Conservation (phyloP, 2,113 vertebrate genomes). For the Diphyllodes magnificus region DNA sequence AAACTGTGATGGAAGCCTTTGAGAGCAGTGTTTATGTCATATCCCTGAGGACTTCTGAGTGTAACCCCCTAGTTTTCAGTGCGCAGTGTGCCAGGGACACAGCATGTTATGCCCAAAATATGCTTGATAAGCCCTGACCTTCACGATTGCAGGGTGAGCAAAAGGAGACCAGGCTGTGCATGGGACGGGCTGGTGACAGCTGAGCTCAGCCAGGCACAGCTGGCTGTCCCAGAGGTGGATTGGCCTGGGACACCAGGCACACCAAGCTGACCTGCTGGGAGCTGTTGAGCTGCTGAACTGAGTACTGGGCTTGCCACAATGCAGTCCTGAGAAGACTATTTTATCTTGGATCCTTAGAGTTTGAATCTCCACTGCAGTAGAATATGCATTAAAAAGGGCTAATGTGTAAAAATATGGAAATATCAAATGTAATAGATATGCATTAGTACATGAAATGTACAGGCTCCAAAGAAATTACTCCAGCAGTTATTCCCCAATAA, state of each 20-base stretch:
- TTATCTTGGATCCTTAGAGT: neutral
- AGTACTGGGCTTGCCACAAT: neutral
- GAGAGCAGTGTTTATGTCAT: neutral
- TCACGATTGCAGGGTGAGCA: fast-evolving
- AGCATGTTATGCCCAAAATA: neutral
- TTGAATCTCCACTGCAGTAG: neutral
- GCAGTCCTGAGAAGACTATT: neutral
- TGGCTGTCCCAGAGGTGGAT: neutral
- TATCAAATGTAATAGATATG: neutral
- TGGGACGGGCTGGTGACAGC: neutral
- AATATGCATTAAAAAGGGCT: neutral
- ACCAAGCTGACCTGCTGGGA: neutral
- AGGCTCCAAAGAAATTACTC: neutral
- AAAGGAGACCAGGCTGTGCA: neutral
- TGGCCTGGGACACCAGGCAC: fast-evolving
- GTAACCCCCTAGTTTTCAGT: neutral
- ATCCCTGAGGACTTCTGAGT: neutral
- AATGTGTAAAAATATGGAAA: neutral
- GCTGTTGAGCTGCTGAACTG: neutral
- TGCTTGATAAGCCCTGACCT: neutral
- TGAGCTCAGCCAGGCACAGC: neutral
- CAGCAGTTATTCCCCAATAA: slow-evolving; percentile 7
- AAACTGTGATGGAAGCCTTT: neutral
- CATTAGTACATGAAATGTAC: neutral
- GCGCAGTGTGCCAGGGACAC: neutral